A percentile compares a stretch with the other conserved stretches of the same genome.
Evolutionary conservation across 2,113 vertebrate genomes (phyloP).

Genomic region (Xiphias gladius): DNA sequence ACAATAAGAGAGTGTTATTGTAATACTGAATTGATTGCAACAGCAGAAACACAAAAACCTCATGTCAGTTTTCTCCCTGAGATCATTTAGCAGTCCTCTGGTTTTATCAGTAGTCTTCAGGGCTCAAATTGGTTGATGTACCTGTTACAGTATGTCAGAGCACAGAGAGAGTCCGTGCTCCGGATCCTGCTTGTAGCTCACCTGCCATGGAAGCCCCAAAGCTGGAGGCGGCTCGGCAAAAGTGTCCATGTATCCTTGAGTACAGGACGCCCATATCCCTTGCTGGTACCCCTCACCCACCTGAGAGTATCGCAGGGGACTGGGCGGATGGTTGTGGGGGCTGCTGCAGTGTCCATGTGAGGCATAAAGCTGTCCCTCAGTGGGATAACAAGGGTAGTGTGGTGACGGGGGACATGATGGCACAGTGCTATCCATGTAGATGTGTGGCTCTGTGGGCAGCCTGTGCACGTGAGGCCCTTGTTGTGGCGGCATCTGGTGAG

Average conservation of each 20-base stretch:
- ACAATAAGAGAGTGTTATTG: slow-evolving; percentile 4
- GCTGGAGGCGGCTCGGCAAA: slow-evolving; percentile 68
- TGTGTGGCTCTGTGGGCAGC: slow-evolving; percentile 56
- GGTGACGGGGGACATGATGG: slow-evolving; percentile 77
- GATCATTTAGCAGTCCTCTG: slow-evolving; percentile 16
- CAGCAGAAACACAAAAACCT: slow-evolving; percentile 26
- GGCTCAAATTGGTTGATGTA: slow-evolving; percentile 5
- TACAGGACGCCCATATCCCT: slow-evolving; percentile 72
- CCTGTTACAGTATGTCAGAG: slow-evolving; percentile 58
- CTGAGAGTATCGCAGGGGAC: slow-evolving; percentile 72
- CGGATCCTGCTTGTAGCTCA: slow-evolving; percentile 74
- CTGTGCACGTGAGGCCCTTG: slow-evolving; percentile 61
- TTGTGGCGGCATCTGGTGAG: slow-evolving; percentile 73
- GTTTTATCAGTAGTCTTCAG: slow-evolving; percentile 13
- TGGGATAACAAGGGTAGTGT: slow-evolving; percentile 79
- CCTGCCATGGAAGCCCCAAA: slow-evolving; percentile 76
- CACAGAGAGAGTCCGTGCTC: slow-evolving; percentile 69
- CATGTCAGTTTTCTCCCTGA: slow-evolving; percentile 30
- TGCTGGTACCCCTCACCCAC: slow-evolving; percentile 73
- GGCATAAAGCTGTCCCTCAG: slow-evolving; percentile 71
- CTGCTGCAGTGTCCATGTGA: slow-evolving; percentile 73
- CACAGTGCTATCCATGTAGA: slow-evolving; percentile 65
- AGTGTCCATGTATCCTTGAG: slow-evolving; percentile 77
- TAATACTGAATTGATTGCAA: slow-evolving; percentile 52
- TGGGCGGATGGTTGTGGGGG: slow-evolving; percentile 60